Conservation (phyloP, 2,888 invertebrate genomes). For the Ectemnius continuus region DNA sequence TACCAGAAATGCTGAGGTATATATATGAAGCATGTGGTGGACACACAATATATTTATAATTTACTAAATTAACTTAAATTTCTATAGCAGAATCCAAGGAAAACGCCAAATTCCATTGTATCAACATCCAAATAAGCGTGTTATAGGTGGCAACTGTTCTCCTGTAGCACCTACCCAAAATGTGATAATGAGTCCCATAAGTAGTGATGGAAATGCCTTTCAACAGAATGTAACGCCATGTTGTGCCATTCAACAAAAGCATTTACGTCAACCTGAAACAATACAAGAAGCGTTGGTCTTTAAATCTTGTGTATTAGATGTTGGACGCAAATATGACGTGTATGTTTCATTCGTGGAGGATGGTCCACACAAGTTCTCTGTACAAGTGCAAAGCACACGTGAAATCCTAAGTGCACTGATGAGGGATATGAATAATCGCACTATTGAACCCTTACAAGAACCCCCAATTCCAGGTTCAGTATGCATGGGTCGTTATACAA, state of each 20-base stretch:
- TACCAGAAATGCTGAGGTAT: constrained; percentile 65
- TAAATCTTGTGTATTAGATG: constrained; percentile 75
- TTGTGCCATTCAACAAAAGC: constrained; percentile 33
- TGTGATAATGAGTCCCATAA: constrained; percentile 19
- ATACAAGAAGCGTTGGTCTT: constrained; percentile 70
- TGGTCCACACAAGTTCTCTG: constrained; percentile 88
- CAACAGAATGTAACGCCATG: constrained; percentile 30
- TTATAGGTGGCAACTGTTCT: constrained; percentile 22
- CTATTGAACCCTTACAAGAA: constrained; percentile 81
- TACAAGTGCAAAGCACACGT: constrained; percentile 84
- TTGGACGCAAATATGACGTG: constrained; percentile 83
- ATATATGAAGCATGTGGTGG: neutral
- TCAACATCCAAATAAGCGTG: constrained; percentile 37
- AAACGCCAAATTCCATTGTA: constrained; percentile 36
- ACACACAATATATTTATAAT: neutral
- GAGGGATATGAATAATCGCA: constrained; percentile 84
- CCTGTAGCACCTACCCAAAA: constrained; percentile 22
- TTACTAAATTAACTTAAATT: neutral
- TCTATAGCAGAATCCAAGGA: constrained; percentile 7
- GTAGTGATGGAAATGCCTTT: constrained; percentile 21
- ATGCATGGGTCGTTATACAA: constrained; percentile 86
- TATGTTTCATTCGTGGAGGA: constrained; percentile 89
- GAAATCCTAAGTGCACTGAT: constrained; percentile 84
- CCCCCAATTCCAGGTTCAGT: constrained; percentile 87
- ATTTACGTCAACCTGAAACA: constrained; percentile 22